Evolutionary conservation across 30 jellyfish, hydroid and myxozoan genomes (phyloP), one percentile per base, ranked within the genome.

Genomic region (Pseudorhiza aurosa): DNA sequence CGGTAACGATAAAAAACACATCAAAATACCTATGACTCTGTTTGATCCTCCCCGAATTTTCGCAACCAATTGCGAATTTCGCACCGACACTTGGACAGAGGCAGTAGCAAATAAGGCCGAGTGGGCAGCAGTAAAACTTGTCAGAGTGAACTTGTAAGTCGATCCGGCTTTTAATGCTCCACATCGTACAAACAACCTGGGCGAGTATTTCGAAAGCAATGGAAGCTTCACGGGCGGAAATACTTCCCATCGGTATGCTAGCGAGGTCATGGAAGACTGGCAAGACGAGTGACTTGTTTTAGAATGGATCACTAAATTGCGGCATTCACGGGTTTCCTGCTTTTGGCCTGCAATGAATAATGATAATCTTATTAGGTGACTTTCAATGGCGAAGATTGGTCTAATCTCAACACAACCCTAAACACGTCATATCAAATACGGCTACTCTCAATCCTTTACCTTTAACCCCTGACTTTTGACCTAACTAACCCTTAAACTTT

Each of bases 171-270:
- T 35, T 26, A 88, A 58, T 17, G 79, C 65, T 26, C 89, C 89
- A 7, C 93, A 95, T 28, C 77, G 83, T 29, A 88, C 72, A 75
- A 82, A 88, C 40, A 88, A 85, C 47, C 84, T 70, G 12, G 97
- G 82, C 33, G 59, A 71, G 14, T 60, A 43, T 33, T 45, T 25
- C 15, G 92, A 72, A 37, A 33, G 18, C 4, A 37, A 19, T 50
- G 72, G 92, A 31, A 81, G 82, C 71, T 36, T 29, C 18, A 88
- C 55, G 1, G 49, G 64, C 0, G 79, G 35, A 8, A 85, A 87
- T 8, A 88, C 79, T 73, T 88, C 95, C 97, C 97, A 88, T 32
- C 25, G 76, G 77, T 67, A 88, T n/a, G 45, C 44, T 29, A 88
- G 18, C n/a, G 26, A 63, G 1, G 40, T 35, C 31, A 21, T 36